Percentiles rank a stretch among this genome's conserved stretches.
These are phyloP conservation scores for Andrena fulva DNA, from an alignment of 2,888 invertebrate species.

Conservation along the genomic window DNA sequence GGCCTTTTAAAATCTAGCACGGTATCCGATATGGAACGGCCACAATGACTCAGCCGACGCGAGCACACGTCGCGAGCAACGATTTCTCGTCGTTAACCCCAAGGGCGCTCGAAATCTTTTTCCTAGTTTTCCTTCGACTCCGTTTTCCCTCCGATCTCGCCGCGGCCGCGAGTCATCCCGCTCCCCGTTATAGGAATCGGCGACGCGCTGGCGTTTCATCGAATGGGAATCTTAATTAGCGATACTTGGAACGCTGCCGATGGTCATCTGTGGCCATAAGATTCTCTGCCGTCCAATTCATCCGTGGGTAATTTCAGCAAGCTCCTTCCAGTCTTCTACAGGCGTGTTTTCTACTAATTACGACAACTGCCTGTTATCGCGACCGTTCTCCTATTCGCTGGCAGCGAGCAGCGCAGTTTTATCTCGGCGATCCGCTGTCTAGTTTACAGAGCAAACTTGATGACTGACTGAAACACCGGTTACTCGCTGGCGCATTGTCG, in stretches of 20 bases:
- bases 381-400: too few relatives aligned
- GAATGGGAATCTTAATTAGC: slow-evolving; percentile 49
- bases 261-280: slow-evolving; percentile 18
- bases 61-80: slow-evolving; percentile 47
- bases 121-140: slow-evolving; percentile 47
- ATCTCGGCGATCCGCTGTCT: too few relatives aligned
- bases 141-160: slow-evolving; percentile 20
- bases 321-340: too few relatives aligned
- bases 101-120: slow-evolving; percentile 50
- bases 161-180: slow-evolving; percentile 15
- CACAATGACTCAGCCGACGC: slow-evolving; percentile 57
- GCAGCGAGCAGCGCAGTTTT: too few relatives aligned
- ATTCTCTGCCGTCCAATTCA: background rate
- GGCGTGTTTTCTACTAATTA: too few relatives aligned
- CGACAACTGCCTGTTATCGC: too few relatives aligned
- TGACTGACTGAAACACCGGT: background rate
- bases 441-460: background rate
- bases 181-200: slow-evolving; percentile 7
- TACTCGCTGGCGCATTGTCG: slow-evolving; percentile 10
- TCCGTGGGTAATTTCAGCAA: too few relatives aligned
- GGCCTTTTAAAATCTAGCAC: slow-evolving; percentile 64
- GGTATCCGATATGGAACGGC: slow-evolving; percentile 57
- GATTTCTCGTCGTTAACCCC: slow-evolving; percentile 53
- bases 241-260: slow-evolving; percentile 37
- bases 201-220: background rate